Base-by-base conservation (phyloP, 2,113 vertebrate species). In the Athene cunicularia region DNA sequence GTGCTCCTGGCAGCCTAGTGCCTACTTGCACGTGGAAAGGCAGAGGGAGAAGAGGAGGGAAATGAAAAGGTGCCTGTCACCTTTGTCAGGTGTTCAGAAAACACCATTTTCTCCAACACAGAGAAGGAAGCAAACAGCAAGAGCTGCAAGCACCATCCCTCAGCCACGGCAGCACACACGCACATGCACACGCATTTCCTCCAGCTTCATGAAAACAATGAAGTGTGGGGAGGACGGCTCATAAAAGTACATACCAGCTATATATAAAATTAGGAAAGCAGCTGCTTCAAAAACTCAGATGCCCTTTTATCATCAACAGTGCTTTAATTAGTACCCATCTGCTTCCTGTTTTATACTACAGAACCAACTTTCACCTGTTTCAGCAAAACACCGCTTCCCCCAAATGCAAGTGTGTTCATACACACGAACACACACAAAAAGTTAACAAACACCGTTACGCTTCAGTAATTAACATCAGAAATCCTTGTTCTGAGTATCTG, bases 261-360 rank as follows among this genome's bases (percentile, higher is more conserved):
- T 89, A 89, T 97, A 97, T 97, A 97, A 98, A 97, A 98, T 96
- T 89, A 97, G 98, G 96, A 97, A 97, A 90, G 89, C 98, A 98
- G 97, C 97, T 98, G 98, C 86, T 96, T 95, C 95, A 90, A 95
- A 95, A 96, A 90, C 95, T 96, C 97, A 95, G 96, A 97, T 98
- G 96, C 37, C 82, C 96, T 98, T 98, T 97, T 94, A 97, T 95
- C 88, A 97, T 96, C 97, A 98, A 98, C 98, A 97, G 70, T 91
- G 96, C 97, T 98, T 98, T 98, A 98, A 98, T 98, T 98, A 98
- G 98, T 63, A 96, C 94, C 97, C 98, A 98, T 98, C 98, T 98
- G 98, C 97, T 98, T 98, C 98, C 98, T 98, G 98, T 98, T 98
- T 97, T 93, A 98, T 60, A 88, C 90, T 91, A 97, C 91, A 88